Conservation (phyloP, 2,888 invertebrate species). For the Synanthedon vespiformis region DNA sequence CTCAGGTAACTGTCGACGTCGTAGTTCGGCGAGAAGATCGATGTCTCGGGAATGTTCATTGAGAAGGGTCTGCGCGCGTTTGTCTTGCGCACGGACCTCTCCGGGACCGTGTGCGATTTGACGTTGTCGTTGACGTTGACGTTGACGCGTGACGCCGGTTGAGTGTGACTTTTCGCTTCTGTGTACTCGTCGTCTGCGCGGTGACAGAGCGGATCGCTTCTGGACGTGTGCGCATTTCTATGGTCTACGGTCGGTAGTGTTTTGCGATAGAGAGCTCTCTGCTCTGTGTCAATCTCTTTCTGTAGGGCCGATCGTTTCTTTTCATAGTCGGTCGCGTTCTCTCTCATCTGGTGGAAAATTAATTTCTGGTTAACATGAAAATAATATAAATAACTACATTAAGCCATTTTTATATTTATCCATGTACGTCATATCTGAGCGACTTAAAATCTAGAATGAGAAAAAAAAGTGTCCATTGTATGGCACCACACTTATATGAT, state of each 20-base stretch:
- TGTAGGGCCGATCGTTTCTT: slow-evolving; percentile 58
- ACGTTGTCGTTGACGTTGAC: slow-evolving; percentile 42
- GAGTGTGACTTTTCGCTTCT: slow-evolving; percentile 33
- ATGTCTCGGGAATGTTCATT: slow-evolving; percentile 57
- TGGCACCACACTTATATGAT: no score
- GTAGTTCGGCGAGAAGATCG: slow-evolving; percentile 47
- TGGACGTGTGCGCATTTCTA: slow-evolving; percentile 16
- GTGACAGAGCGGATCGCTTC: slow-evolving; percentile 22
- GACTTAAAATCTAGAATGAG: background rate
- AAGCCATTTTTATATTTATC: no score
- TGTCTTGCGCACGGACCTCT: no score
- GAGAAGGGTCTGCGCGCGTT: slow-evolving; percentile 13
- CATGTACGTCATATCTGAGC: no score
- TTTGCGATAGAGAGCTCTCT: slow-evolving; percentile 24
- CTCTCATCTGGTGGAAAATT: slow-evolving; percentile 51
- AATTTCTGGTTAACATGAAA: no score
- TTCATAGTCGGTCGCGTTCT: slow-evolving; percentile 58
- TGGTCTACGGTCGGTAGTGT: slow-evolving; percentile 5
- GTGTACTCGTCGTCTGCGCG: background rate
- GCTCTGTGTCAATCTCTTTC: slow-evolving; percentile 52
- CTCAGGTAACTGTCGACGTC: slow-evolving; percentile 54
- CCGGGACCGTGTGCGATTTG: slow-evolving; percentile 1
- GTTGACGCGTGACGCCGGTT: slow-evolving; percentile 50
- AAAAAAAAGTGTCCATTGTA: no score
- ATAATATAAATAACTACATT: no score